These are phyloP conservation scores for Micromesistius poutassou DNA, from an alignment of 2,797 vertebrate species.

Conservation along the genomic window DNA sequence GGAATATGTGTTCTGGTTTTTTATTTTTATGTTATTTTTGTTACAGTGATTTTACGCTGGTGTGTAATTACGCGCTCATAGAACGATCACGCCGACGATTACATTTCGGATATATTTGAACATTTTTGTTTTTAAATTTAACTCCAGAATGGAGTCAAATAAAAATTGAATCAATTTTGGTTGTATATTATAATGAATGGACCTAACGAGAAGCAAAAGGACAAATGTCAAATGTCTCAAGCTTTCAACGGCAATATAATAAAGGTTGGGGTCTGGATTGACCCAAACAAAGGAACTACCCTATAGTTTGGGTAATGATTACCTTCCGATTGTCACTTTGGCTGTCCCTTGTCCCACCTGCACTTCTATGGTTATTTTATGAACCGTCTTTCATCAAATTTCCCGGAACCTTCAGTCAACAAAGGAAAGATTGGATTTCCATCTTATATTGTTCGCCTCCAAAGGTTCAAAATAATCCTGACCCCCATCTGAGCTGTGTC, in stretches of 20 bases:
- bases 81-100: not conserved
- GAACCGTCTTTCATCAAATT: not conserved
- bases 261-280: not conserved
- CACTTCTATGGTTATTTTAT: not conserved
- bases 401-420: not conserved
- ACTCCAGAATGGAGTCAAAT: not conserved
- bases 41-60: not conserved
- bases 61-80: not conserved
- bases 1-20: constrained; percentile 10
- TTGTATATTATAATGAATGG: not conserved
- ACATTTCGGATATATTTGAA: not conserved
- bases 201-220: not conserved
- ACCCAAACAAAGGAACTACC: not conserved
- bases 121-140: no score
- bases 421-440: not conserved
- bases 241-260: not conserved
- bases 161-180: not conserved
- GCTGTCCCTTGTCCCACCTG: not conserved
- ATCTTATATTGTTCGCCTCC: constrained; percentile 1
- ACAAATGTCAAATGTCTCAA: not conserved
- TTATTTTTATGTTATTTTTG: constrained; percentile 12
- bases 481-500: constrained; percentile 41
- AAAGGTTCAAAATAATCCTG: not conserved
- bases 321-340: not conserved
- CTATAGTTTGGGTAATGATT: not conserved